These are phyloP conservation scores for Candidula unifasciata DNA, from an alignment of 2,888 invertebrate genomes.

Conservation along the genomic window DNA sequence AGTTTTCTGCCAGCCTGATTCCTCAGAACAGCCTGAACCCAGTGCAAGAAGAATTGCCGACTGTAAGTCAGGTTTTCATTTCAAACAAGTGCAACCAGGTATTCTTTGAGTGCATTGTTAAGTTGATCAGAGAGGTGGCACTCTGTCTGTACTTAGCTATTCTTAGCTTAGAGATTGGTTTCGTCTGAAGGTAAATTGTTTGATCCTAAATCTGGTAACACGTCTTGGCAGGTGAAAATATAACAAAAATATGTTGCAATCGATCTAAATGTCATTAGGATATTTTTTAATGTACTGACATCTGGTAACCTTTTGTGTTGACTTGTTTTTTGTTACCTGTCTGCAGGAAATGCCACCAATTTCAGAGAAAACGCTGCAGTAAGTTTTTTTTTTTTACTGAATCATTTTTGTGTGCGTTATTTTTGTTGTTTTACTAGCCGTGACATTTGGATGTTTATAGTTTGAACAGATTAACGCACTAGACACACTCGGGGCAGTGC, in stretches of 20 bases:
- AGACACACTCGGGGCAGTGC: no score
- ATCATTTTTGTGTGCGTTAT: not conserved
- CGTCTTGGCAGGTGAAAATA: constrained; percentile 13
- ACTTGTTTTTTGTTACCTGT: constrained; percentile 21
- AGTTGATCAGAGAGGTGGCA: not conserved
- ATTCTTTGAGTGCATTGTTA: not conserved
- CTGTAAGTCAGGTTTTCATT: constrained; percentile 35
- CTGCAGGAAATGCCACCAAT: constrained; percentile 70
- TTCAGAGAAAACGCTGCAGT: constrained; percentile 71
- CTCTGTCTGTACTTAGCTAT: not conserved
- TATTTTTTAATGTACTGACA: constrained; percentile 3
- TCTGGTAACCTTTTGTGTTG: not conserved
- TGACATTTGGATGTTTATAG: no score
- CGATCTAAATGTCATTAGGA: constrained; percentile 23
- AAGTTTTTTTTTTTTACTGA: constrained; percentile 54
- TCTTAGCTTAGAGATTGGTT: constrained; percentile 13
- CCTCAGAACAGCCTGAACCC: constrained; percentile 23
- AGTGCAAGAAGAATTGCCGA: constrained; percentile 48
- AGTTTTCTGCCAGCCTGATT: constrained; percentile 81
- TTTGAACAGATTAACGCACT: no score
- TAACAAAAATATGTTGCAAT: not conserved
- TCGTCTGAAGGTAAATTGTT: constrained; percentile 6
- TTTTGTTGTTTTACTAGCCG: no score
- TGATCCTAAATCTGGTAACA: constrained; percentile 8
- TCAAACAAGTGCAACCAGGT: not conserved